These are phyloP conservation scores for Cynopterus sphinx DNA, from an alignment of 2,797 vertebrate species.

Conservation along the genomic window DNA sequence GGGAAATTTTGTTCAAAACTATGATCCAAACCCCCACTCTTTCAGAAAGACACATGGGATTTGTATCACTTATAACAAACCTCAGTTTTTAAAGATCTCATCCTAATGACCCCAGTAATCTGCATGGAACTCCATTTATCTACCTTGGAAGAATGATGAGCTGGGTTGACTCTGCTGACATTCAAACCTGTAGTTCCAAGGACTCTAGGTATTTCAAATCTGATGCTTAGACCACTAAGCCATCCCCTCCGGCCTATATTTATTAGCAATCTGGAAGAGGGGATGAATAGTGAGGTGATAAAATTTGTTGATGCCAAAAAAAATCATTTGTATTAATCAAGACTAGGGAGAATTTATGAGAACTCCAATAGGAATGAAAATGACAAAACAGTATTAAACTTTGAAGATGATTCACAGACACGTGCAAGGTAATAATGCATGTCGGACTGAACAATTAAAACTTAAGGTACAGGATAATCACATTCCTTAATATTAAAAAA, in stretches of 20 bases:
- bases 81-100: constrained; percentile 80
- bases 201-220: constrained; percentile 85
- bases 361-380: constrained; percentile 82
- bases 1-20: constrained; percentile 62
- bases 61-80: constrained; percentile 71
- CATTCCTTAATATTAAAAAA: constrained; percentile 60
- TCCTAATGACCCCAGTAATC: constrained; percentile 82
- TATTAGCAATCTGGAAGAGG: constrained; percentile 86
- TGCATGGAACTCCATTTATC: constrained; percentile 84
- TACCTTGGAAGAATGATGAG: constrained; percentile 84
- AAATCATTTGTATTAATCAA: constrained; percentile 83
- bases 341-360: constrained; percentile 83
- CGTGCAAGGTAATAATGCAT: constrained; percentile 72
- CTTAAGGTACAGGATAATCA: constrained; percentile 54
- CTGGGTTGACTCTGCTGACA: constrained; percentile 84
- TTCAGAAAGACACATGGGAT: constrained; percentile 72
- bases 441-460: constrained; percentile 67
- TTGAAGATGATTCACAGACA: constrained; percentile 79
- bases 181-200: constrained; percentile 86
- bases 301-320: constrained; percentile 84
- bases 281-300: constrained; percentile 83
- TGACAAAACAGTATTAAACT: constrained; percentile 77
- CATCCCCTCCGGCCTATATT: constrained; percentile 83
- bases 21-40: constrained; percentile 76
- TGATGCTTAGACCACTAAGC: constrained; percentile 86